Base-by-base conservation (phyloP, 2,797 vertebrate genomes). In the Gobionotothen gibberifrons region DNA sequence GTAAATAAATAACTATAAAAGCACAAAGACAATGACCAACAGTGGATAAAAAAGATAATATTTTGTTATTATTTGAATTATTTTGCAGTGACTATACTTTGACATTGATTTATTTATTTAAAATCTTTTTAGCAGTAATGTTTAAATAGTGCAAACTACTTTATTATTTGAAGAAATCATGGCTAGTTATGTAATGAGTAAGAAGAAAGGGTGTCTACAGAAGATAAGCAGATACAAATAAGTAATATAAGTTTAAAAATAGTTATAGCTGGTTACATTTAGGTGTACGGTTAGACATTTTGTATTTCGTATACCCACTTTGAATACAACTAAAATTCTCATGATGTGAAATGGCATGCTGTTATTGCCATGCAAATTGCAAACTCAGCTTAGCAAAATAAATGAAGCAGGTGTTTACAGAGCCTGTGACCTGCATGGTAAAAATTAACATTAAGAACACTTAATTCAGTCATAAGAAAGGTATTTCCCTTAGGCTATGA, bases 311-410 rank as follows among this genome's bases (percentile, higher is more conserved):
- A 4, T 17, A 54, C 26, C 11, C 3, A 69, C 40, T 22, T 58
- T 43, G 21, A 47, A 29, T 16, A 8, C 7, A 10, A 16, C 2
- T 63, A 48, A 29, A 0, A 10, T 22, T 47, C 17, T 19, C 16
- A 54, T 51, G 4, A 56, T 54, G 21, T 61, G 2, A 62, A 36
- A 8, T 9, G 13, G 5, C 8, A 42, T 62, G 58, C 21, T 53
- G 21, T 60, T 69, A 73, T 40, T 51, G 55, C 51, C 22, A 26
- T 70, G 22, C 60, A 61, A 9, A 55, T 73, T 40, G 47, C 53
- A 56, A 52, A 65, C 19, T 42, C 51, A 57, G 44, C 44, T 5
- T 26, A 51, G 60, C 17, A 11, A 65, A 46, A 57, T 15, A 19
- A 36, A 53, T 51, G 5, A 64, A 10, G 21, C 9, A 46, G 26